phyloP scores from a whole-genome alignment of 2,888 invertebrate genomes.

The Chymomyza fuscimana region DNA sequence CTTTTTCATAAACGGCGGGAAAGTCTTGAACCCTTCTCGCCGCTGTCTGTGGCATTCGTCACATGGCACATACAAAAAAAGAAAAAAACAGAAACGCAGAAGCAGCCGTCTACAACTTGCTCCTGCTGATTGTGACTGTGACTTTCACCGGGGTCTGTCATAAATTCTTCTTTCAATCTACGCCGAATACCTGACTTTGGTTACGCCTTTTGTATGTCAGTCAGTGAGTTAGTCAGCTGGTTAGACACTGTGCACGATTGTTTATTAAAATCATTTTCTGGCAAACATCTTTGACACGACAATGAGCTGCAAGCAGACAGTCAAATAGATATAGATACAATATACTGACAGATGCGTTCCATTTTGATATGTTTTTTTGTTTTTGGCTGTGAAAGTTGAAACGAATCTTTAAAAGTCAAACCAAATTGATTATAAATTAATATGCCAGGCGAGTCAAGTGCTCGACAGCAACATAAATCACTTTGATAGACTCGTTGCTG shows the following conservation, averaged over 20 bases:
- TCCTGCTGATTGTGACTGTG: slow-evolving; percentile 47
- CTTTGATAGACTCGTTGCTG: slow-evolving; percentile 41
- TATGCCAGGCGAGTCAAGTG: slow-evolving; percentile 55
- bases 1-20: slow-evolving; percentile 13
- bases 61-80: neutral
- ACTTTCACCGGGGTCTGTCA: slow-evolving; percentile 49
- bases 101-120: slow-evolving; percentile 50
- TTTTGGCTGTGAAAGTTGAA: slow-evolving; percentile 51
- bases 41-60: neutral
- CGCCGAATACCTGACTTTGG: slow-evolving; percentile 4
- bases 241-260: slow-evolving; percentile 28
- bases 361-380: neutral
- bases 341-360: neutral
- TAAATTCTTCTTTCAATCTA: slow-evolving; percentile 41
- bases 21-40: slow-evolving; percentile 53
- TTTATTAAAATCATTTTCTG: slow-evolving; percentile 50
- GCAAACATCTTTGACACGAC: slow-evolving; percentile 31
- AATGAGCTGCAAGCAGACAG: slow-evolving; percentile 30
- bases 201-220: slow-evolving; percentile 9
- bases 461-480: slow-evolving; percentile 57
- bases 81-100: neutral
- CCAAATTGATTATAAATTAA: slow-evolving; percentile 26
- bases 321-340: slow-evolving; percentile 9
- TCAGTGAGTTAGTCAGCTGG: neutral
- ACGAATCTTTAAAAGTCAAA: slow-evolving; percentile 28